These are phyloP conservation scores for Axinella damicornis DNA, from an alignment of 37 sponge, comb jelly and placozoan genomes.

Conservation along the genomic window DNA sequence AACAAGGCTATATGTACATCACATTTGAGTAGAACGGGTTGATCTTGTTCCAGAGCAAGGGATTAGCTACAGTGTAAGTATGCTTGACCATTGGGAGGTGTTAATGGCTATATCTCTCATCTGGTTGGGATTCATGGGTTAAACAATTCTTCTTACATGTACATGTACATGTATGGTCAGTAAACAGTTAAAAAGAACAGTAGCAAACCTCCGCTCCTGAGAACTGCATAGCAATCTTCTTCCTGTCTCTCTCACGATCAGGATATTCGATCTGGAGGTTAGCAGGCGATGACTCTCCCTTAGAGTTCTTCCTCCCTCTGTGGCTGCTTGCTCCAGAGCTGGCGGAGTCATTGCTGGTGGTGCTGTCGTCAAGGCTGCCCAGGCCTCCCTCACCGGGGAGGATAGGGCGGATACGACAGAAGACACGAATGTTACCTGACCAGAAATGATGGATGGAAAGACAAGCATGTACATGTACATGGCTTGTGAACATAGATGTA, in stretches of 20 bases:
- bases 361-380: constrained; percentile 23
- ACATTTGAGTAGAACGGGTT: too few species aligned
- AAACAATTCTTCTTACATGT: too few species aligned
- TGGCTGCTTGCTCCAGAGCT: background rate
- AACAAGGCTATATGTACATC: too few species aligned
- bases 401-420: constrained; percentile 76
- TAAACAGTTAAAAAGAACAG: too few species aligned
- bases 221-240: constrained; percentile 25
- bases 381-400: constrained; percentile 34
- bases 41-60: too few species aligned
- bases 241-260: constrained; percentile 39
- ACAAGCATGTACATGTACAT: too few species aligned
- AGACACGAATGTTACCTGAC: constrained; percentile 80
- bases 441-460: too few species aligned
- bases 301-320: background rate
- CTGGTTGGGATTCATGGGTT: too few species aligned
- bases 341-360: background rate
- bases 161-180: background rate
- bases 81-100: too few species aligned
- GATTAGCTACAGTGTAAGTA: too few species aligned
- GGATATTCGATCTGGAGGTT: constrained; percentile 16
- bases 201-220: constrained; percentile 9
- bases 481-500: too few species aligned
- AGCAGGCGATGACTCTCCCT: background rate
- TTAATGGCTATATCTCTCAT: too few species aligned